These are phyloP conservation scores for Periophthalmodon schlosseri DNA, from an alignment of 2,113 vertebrate genomes.

Conservation along the genomic window DNA sequence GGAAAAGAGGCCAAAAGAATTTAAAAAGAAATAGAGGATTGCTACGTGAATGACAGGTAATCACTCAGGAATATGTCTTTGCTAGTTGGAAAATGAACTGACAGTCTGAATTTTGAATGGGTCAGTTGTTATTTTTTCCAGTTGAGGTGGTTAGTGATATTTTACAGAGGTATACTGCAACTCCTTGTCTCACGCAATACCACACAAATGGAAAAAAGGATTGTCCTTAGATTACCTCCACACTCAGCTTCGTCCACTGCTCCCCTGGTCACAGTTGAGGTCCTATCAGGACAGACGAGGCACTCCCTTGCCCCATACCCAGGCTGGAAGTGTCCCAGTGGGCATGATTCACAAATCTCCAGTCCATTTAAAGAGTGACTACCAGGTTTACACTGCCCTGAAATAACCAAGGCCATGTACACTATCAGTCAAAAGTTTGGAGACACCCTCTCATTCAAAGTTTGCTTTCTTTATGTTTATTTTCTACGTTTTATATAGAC, in stretches of 20 bases:
- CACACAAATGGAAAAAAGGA: not conserved
- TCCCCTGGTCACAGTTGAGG: constrained; percentile 92
- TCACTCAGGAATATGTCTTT: not conserved
- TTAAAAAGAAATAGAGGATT: not conserved
- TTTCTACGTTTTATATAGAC: too few relatives aligned
- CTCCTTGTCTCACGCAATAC: not conserved
- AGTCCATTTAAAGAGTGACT: constrained; percentile 90
- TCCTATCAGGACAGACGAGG: constrained; percentile 83
- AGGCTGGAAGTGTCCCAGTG: constrained; percentile 88
- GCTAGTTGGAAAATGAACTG: constrained; percentile 17
- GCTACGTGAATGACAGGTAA: not conserved
- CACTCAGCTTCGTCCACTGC: constrained; percentile 86
- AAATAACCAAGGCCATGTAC: constrained; percentile 19
- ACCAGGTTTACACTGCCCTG: constrained; percentile 93
- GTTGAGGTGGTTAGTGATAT: constrained; percentile 10
- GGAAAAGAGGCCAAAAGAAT: not conserved
- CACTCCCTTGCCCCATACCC: constrained; percentile 84
- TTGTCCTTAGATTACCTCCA: constrained; percentile 81
- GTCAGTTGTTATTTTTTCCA: constrained; percentile 24
- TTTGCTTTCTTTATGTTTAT: too few relatives aligned
- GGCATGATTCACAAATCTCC: constrained; percentile 96
- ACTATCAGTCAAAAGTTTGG: too few relatives aligned
- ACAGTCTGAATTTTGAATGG: constrained; percentile 16
- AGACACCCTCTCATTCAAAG: too few relatives aligned
- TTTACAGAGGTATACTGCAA: constrained; percentile 33